Percentiles rank a stretch among this genome's conserved stretches.
These are phyloP conservation scores for Drosophila tropicalis DNA, from an alignment of 1,140 invertebrate genomes.

Conservation along the genomic window DNA sequence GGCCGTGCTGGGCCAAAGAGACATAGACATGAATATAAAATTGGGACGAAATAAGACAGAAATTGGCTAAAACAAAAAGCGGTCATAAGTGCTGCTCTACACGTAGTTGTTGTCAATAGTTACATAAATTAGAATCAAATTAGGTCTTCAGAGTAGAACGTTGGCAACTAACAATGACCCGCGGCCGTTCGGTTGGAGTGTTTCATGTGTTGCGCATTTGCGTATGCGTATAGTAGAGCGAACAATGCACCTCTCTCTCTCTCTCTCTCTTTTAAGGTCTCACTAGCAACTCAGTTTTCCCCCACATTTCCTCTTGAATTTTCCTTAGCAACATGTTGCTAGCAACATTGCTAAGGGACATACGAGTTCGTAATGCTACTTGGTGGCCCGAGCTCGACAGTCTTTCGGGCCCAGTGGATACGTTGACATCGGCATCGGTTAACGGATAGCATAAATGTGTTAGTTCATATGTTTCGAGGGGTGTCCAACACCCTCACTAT, in stretches of 20 bases:
- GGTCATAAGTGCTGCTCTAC: slow-evolving; percentile 28
- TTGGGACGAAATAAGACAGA: slow-evolving; percentile 1
- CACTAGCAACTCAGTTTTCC: slow-evolving; percentile 2
- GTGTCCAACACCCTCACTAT: slow-evolving; percentile 20
- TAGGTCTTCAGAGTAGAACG: slow-evolving; percentile 39
- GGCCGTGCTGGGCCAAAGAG: background rate
- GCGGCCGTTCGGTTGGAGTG: slow-evolving; percentile 23
- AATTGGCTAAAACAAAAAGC: slow-evolving; percentile 41
- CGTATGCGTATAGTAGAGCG: slow-evolving; percentile 42
- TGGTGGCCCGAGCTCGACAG: slow-evolving; percentile 39
- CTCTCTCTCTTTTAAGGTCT: background rate
- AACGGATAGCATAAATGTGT: slow-evolving; percentile 20
- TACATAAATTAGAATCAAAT: slow-evolving; percentile 65
- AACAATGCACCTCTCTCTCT: slow-evolving; percentile 8
- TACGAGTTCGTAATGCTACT: slow-evolving; percentile 12
- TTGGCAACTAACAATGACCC: slow-evolving; percentile 20
- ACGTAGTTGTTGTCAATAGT: slow-evolving; percentile 56
- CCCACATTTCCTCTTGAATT: background rate
- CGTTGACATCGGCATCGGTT: slow-evolving; percentile 50
- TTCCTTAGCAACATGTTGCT: slow-evolving; percentile 44
- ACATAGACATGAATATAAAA: slow-evolving; percentile 6
- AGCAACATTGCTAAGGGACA: slow-evolving; percentile 22
- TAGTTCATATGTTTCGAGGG: background rate
- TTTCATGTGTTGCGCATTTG: slow-evolving; percentile 56
- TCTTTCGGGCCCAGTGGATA: slow-evolving; percentile 70